Conservation (phyloP, 2,888 invertebrate species). For the Drosophila siamana region DNA sequence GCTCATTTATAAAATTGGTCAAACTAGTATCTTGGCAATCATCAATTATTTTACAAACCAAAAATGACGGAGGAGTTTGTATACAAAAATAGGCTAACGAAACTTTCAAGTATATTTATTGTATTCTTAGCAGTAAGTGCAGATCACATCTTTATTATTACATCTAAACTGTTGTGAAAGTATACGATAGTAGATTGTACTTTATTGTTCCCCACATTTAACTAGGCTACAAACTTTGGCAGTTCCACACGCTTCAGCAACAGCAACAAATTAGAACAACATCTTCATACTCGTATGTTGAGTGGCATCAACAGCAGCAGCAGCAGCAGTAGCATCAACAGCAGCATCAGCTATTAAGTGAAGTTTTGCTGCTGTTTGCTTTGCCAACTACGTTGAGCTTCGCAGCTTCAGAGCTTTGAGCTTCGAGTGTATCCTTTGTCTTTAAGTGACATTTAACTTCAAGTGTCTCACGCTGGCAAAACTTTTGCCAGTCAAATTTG, state of each 20-base stretch:
- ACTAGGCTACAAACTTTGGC: slow-evolving; percentile 17
- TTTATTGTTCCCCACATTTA: slow-evolving; percentile 2
- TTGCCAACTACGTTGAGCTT: slow-evolving; percentile 7
- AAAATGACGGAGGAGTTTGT: slow-evolving; percentile 10
- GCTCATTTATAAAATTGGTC: neutral
- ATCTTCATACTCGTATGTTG: slow-evolving; percentile 13
- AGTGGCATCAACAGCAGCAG: slow-evolving; percentile 4
- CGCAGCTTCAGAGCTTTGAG: neutral
- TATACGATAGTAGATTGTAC: neutral
- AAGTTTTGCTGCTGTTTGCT: slow-evolving; percentile 22
- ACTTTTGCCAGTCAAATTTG: slow-evolving; percentile 78
- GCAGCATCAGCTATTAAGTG: slow-evolving; percentile 10
- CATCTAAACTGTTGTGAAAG: slow-evolving; percentile 4
- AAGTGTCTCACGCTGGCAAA: slow-evolving; percentile 65
- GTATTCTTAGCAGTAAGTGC: neutral
- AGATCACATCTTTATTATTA: neutral
- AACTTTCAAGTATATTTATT: neutral
- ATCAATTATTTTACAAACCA: slow-evolving; percentile 4
- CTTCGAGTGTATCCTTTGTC: slow-evolving; percentile 67
- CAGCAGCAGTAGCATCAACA: neutral
- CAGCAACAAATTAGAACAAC: slow-evolving; percentile 13
- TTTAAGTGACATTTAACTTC: slow-evolving; percentile 77
- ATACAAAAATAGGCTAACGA: neutral
- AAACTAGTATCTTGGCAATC: neutral
- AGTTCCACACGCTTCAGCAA: slow-evolving; percentile 7